Evolutionary conservation across 1,140 invertebrate genomes (phyloP), one percentile per base, ranked within the genome.

Genomic region (Wiebesia pumilae): DNA sequence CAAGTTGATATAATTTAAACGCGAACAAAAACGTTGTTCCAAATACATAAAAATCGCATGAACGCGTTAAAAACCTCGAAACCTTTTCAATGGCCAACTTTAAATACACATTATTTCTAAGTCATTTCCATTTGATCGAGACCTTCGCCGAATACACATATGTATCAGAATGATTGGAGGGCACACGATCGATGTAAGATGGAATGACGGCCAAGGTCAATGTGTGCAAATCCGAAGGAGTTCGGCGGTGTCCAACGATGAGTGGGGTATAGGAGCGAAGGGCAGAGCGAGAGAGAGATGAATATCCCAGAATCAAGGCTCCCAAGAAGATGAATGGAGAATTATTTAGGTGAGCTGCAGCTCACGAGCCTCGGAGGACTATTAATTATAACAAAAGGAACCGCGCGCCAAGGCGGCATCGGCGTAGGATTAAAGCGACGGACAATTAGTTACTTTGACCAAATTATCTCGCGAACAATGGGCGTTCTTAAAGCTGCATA

Each of bases 381-480:
- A 93, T 94, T 94, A 94, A 94, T 94, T 93, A 93, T 91, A 89
- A 92, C 91, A 92, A 93, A 93, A 90, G 93, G 92, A 90, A 91
- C 92, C 91, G 92, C 92, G 92, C 92, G 85, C 89, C 87, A 87
- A 86, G 85, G 86, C 89, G 92, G 92, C 69, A 33, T 73, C 71
- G 71, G 38, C 91, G 91, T 90, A 80, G 89, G 87, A 91, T 89
- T 90, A 92, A 93, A 93, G 90, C 91, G 87, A 84, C 90, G 90
- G 91, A 92, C 93, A 93, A 94, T 94, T 94, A 93, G 92, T 93
- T 93, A 93, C 91, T 93, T 92, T 93, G 92, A 93, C 92, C 91
- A 91, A 94, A 94, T 93, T 93, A 93, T 93, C 91, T 91, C 89
- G 90, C 89, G 89, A 90, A 93, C 92, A 93, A 93, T 92, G 89